Conservation (phyloP, 1,140 invertebrate species). For the Venturia canescens region DNA sequence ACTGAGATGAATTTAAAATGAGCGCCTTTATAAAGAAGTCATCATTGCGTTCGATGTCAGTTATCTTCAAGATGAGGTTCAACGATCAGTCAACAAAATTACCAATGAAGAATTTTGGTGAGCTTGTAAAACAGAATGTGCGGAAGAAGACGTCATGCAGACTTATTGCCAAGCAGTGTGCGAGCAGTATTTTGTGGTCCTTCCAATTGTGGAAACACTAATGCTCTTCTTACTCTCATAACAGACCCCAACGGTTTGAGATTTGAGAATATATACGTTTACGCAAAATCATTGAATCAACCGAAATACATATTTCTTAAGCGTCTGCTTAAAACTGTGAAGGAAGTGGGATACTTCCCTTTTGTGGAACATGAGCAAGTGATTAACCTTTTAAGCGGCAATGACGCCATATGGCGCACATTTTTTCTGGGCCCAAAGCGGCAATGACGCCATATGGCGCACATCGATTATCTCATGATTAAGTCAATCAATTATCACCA, state of each 20-base stretch:
- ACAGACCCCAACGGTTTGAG: constrained; percentile 49
- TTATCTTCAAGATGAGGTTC: constrained; percentile 8
- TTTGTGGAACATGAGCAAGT: constrained; percentile 48
- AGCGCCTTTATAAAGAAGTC: too few species aligned
- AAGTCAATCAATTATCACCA: too few species aligned
- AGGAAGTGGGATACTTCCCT: constrained; percentile 36
- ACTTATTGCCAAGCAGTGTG: constrained; percentile 51
- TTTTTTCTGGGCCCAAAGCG: too few species aligned
- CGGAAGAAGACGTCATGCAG: constrained; percentile 41
- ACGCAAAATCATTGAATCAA: constrained; percentile 54
- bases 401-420: too few species aligned
- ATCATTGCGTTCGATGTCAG: not conserved
- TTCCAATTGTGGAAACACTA: constrained; percentile 58
- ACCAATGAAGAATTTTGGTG: constrained; percentile 38
- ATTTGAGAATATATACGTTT: constrained; percentile 58
- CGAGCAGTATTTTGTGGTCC: constrained; percentile 51
- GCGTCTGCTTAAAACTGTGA: constrained; percentile 44
- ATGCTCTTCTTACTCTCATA: constrained; percentile 51
- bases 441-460: too few species aligned
- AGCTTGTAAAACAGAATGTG: constrained; percentile 8
- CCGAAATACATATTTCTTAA: constrained; percentile 54
- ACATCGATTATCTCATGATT: too few species aligned
- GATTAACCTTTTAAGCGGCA: too few species aligned
- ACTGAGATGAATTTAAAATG: too few species aligned
- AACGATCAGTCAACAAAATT: constrained; percentile 22